Base-by-base conservation (phyloP, 2,113 vertebrate genomes). In the Patagioenas fasciata region DNA sequence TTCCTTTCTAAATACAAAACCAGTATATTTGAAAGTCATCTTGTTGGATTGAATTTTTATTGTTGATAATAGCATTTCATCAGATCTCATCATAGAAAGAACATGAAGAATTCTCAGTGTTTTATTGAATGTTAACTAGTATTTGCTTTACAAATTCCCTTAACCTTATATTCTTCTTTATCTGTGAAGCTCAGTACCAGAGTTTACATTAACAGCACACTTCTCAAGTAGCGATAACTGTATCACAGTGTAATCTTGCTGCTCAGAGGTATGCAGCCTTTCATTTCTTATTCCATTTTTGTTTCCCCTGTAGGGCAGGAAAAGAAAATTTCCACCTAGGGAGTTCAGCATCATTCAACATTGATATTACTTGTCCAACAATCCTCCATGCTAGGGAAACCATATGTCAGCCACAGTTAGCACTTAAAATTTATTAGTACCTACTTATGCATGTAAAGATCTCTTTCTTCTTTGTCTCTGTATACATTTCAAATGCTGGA, bases 271-370 rank as follows among this genome's bases (percentile, higher is more conserved):
- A 84, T 56, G 29, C 44, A 92, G 87, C 36, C 90, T 94, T 97
- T 97, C 91, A 96, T 97, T 97, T 96, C 88, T 96, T 95, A 91
- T 93, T 96, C 81, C n/a, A 91, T 97, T 98, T 94, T 88, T 96
- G 53, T 96, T 96, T 95, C 66, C 67, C 64, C 87, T 78, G n/a
- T 93, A 95, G 89, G 80, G 72, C 61, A 81, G 51, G 65, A 89
- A 97, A 88, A 93, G 64, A 56, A 96, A 95, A 95, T 96, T 90
- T 96, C 88, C 84, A 73, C 83, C 93, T 71, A 90, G 88, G 87
- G 88, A 97, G n/a, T 83, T 96, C 77, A 89, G 80, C 74, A 88
- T 97, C 95, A 91, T 96, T 97, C 96, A 97, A 70, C 38, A 62
- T 61, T 64, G 85, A 88, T 94, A 84, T 73, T 93, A 86, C 80